Conservation (phyloP, 2,888 invertebrate species). For the Morinoia aosen region DNA sequence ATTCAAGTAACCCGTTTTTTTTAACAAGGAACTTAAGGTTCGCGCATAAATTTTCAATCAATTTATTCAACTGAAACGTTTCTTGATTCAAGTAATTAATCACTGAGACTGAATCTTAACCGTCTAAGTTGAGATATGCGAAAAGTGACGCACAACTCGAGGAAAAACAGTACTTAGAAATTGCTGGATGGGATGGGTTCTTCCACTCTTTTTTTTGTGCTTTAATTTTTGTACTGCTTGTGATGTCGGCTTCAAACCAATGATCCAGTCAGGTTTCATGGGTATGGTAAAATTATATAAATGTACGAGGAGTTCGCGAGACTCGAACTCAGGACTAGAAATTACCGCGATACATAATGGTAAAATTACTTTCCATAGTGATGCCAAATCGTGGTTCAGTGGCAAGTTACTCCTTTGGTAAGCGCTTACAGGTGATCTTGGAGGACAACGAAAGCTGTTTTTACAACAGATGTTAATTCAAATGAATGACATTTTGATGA, state of each 20-base stretch:
- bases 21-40: no score
- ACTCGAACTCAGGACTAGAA: no score
- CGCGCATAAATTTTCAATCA: no score
- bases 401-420: neutral
- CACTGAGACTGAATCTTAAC: no score
- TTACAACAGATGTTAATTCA: neutral
- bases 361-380: neutral
- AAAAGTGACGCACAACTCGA: neutral
- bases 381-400: neutral
- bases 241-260: neutral
- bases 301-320: no score
- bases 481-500: neutral
- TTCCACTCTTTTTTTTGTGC: neutral
- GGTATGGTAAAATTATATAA: neutral
- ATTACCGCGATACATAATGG: no score
- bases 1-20: no score
- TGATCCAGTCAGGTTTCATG: neutral
- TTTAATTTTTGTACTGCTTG: neutral
- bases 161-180: neutral
- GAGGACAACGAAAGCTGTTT: neutral
- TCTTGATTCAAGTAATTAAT: no score
- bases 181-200: neutral
- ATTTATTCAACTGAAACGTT: no score
- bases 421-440: neutral
- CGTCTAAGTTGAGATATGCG: no score